Conservation (phyloP, 2,888 invertebrate genomes). For the Drosophila macrospina region DNA sequence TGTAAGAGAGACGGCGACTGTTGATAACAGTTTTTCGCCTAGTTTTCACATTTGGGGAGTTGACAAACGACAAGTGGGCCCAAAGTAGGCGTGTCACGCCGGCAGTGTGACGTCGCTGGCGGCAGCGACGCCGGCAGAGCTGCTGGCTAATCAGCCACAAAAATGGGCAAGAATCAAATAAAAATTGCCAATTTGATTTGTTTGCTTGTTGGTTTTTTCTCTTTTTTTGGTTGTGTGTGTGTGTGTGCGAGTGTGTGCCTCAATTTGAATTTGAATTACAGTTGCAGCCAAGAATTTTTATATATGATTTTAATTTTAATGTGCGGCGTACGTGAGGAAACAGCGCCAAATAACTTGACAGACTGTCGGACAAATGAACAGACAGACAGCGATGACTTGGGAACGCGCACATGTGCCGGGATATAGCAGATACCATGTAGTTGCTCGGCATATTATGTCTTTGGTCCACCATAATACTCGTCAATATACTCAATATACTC, state of each 20-base stretch:
- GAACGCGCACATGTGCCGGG: constrained; percentile 61
- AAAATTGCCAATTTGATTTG: constrained; percentile 70
- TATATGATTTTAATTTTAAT: constrained; percentile 70
- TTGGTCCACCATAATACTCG: background rate
- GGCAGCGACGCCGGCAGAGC: constrained; percentile 21
- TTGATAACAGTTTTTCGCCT: constrained; percentile 57
- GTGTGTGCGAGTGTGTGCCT: constrained; percentile 43
- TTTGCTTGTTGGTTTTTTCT: constrained; percentile 40
- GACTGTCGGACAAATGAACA: constrained; percentile 13
- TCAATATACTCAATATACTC: background rate
- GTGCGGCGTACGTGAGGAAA: constrained; percentile 67
- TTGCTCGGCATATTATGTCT: background rate
- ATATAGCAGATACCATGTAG: constrained; percentile 5
- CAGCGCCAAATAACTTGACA: constrained; percentile 42
- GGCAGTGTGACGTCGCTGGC: constrained; percentile 19
- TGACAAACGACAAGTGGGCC: constrained; percentile 49
- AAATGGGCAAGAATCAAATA: constrained; percentile 75
- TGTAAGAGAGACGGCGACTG: background rate
- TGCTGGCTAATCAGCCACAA: constrained; percentile 68
- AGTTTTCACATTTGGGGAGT: constrained; percentile 44
- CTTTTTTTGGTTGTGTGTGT: constrained; percentile 8
- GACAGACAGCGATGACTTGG: constrained; percentile 15
- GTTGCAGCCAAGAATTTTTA: constrained; percentile 73
- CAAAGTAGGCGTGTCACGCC: constrained; percentile 56
- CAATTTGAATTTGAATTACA: constrained; percentile 66